Percentiles rank a stretch among this genome's conserved stretches.
These are phyloP conservation scores for Lycocerus yunnanus DNA, from an alignment of 2,888 invertebrate species.

Conservation along the genomic window DNA sequence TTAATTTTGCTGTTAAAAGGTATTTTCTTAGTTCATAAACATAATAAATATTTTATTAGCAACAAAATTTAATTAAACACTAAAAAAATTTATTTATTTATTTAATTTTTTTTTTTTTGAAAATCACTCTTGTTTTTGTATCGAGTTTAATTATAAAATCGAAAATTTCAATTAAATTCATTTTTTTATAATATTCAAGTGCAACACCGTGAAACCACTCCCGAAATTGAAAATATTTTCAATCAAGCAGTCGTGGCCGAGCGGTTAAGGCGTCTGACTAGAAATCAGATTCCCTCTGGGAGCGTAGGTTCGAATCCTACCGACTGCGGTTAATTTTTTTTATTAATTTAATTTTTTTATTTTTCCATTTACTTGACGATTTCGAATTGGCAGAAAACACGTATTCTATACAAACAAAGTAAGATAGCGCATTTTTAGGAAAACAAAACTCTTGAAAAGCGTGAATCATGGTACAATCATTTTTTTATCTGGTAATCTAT, in stretches of 20 bases:
- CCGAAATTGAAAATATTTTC: neutral
- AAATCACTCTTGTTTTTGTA: neutral
- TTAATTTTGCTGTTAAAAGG: neutral
- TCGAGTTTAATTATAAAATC: neutral
- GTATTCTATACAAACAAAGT: neutral
- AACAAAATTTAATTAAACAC: neutral
- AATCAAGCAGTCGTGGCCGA: slow-evolving; percentile 78
- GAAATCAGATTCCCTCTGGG: slow-evolving; percentile 90
- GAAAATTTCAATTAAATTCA: neutral
- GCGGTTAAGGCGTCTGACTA: slow-evolving; percentile 89
- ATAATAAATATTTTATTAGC: neutral
- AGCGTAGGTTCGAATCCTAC: slow-evolving; percentile 91
- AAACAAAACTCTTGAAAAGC: neutral
- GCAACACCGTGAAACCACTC: too few relatives aligned
- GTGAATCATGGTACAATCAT: neutral
- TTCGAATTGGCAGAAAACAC: neutral
- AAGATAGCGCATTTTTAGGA: neutral
- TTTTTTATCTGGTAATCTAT: neutral
- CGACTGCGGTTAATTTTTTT: slow-evolving; percentile 65
- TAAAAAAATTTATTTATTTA: too few relatives aligned
- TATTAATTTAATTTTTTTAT: slow-evolving; percentile 28
- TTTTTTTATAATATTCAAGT: too few relatives aligned
- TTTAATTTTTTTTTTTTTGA: neutral
- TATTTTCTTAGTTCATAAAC: neutral
- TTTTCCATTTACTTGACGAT: neutral